Evolutionary conservation across 1,140 invertebrate species (phyloP).

Genomic region (Drosophila nebulosa): DNA sequence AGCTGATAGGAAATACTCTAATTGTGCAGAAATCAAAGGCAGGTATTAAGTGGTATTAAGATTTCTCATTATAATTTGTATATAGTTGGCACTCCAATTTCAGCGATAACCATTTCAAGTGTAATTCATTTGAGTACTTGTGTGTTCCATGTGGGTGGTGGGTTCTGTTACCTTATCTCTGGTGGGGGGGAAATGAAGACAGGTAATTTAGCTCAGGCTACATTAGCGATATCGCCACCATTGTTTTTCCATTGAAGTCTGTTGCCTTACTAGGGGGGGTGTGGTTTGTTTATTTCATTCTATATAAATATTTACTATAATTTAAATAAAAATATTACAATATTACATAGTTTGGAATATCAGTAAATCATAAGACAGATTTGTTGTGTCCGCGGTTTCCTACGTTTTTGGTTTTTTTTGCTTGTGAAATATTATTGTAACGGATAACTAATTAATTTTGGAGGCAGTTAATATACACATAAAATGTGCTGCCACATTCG

Average conservation of each 20-base stretch:
- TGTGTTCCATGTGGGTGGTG: background rate
- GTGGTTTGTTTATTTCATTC: background rate
- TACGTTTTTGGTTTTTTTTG: constrained; percentile 34
- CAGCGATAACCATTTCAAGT: constrained; percentile 13
- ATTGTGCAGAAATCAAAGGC: constrained; percentile 25
- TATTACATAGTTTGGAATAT: constrained; percentile 5
- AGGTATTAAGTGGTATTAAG: constrained; percentile 7
- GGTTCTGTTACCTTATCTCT: background rate
- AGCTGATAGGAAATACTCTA: background rate
- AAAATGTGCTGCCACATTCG: constrained; percentile 21
- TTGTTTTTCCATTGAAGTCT: background rate
- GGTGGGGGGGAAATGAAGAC: background rate
- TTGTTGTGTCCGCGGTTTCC: background rate
- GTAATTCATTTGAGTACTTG: constrained; percentile 25
- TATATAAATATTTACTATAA: background rate
- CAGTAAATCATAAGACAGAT: constrained; percentile 17
- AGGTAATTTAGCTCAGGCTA: background rate
- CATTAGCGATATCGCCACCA: background rate
- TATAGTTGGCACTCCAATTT: constrained; percentile 16
- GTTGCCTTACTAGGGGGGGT: background rate
- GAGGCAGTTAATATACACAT: background rate
- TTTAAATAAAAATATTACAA: constrained; percentile 5
- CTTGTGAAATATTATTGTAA: constrained; percentile 15
- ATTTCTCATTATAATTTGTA: constrained; percentile 11
- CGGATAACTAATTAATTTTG: constrained; percentile 29